phyloP scores from a whole-genome alignment of 2,797 vertebrate genomes.

The Centroberyx gerrardi region DNA sequence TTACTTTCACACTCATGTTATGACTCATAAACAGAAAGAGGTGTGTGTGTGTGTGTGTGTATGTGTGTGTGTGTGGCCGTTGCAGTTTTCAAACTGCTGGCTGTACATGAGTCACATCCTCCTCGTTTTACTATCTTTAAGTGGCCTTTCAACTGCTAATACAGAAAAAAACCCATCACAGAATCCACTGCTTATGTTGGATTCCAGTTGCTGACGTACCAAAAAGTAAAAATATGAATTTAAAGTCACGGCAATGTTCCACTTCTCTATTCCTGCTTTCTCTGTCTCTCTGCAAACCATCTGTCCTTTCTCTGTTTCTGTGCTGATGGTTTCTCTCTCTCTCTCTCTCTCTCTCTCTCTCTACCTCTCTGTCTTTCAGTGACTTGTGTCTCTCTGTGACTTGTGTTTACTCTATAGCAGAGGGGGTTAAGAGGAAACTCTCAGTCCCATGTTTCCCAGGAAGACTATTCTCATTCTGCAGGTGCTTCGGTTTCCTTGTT shows the following conservation, averaged over 20 bases:
- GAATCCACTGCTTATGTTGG: background rate
- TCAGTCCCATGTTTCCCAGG: conserved; percentile 35
- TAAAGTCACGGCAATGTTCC: background rate
- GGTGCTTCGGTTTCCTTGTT: conserved; percentile 44
- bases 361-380: too few species aligned
- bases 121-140: conserved; percentile 36
- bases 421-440: conserved; percentile 17
- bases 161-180: background rate
- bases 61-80: conserved; percentile 6
- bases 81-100: conserved; percentile 24
- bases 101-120: conserved; percentile 62
- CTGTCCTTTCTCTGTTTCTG: conserved; percentile 4
- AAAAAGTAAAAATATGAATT: background rate
- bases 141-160: conserved; percentile 8
- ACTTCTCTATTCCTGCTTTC: conserved; percentile 45
- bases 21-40: conserved; percentile 61
- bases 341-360: background rate
- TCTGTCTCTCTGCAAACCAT: background rate
- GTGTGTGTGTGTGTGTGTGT: conserved; percentile 7
- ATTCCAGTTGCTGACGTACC: background rate
- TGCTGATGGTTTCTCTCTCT: conserved; percentile 6
- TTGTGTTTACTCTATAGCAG: conserved; percentile 1
- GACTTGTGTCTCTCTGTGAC: too few species aligned
- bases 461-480: conserved; percentile 28
- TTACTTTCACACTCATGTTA: conserved; percentile 41